Percentiles rank a stretch among this genome's conserved stretches.
phyloP scores from a whole-genome alignment of 1,140 invertebrate genomes.

The Trichonephila clavipes region DNA sequence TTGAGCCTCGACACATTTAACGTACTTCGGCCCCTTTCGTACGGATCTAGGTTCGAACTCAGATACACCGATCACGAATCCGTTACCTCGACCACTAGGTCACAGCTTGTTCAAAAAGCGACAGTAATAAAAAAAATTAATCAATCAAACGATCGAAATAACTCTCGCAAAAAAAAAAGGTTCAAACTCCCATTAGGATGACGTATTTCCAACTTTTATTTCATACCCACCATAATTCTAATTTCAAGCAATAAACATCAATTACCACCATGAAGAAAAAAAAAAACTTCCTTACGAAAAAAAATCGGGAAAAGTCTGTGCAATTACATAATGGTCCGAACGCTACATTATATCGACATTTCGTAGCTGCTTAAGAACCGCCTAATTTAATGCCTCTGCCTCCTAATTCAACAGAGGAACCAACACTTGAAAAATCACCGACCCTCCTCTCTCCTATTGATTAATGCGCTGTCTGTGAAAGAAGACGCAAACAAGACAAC shows the following conservation, averaged over 20 bases:
- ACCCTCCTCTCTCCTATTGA: constrained; percentile 12
- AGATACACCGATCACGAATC: too few relatives aligned
- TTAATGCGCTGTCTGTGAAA: constrained; percentile 23
- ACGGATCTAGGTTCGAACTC: too few relatives aligned
- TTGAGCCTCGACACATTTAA: too few relatives aligned
- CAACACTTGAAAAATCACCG: constrained; percentile 46
- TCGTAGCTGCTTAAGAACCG: background rate
- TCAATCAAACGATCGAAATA: too few relatives aligned
- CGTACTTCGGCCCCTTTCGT: too few relatives aligned
- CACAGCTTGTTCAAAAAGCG: too few relatives aligned
- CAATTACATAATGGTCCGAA: constrained; percentile 26
- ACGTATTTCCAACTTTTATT: constrained; percentile 1
- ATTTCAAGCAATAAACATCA: background rate
- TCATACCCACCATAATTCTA: background rate
- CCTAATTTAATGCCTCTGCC: constrained; percentile 17
- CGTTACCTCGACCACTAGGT: too few relatives aligned
- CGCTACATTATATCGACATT: constrained; percentile 21
- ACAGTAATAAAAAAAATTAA: too few relatives aligned
- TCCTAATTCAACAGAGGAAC: background rate
- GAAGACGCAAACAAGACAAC: constrained; percentile 68
- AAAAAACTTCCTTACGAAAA: too few relatives aligned
- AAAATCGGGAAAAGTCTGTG: background rate
- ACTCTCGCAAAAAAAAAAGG: too few relatives aligned
- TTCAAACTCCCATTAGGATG: background rate
- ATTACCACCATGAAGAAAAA: background rate